Evolutionary conservation across 2,888 invertebrate genomes (phyloP), one percentile per base, ranked within the genome.

Genomic region (Clivina fossor): DNA sequence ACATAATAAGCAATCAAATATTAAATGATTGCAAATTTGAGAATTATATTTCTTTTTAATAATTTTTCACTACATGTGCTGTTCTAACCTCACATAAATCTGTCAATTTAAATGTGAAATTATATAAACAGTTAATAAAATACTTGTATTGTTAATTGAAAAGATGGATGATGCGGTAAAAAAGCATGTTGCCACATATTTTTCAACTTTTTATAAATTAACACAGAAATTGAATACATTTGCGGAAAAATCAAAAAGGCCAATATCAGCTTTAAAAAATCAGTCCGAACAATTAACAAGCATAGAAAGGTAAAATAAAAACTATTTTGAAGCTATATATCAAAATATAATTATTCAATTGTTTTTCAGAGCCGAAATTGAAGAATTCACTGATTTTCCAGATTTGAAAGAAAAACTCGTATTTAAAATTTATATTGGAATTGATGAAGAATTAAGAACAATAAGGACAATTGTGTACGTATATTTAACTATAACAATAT

Each of bases 301-400:
- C 13, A 32, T 55, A 22, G 55, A 55, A 55, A 46, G 37, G 55
- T 55, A 47, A 18, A 22, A 4, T 3, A 37, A 2, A 16, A 16
- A 9, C 16, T 13, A 15, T 15, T n/a, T 22, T 8, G n/a, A 22
- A 13, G 26, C 24, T 11, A 18, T 43, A n/a, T 18, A 2, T n/a
- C n/a, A n/a, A n/a, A n/a, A n/a, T n/a, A n/a, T n/a, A n/a, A n/a
- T n/a, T 38, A 20, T n/a, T 40, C 8, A 40, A 15, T 40, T 24
- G 7, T 19, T 15, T 43, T 54, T 26, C 38, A 55, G 55, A 5
- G 55, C 37, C 1, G 32, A 54, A 3, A 28, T 46, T 11, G 44
- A 35, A 18, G 54, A 54, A 54, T 46, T 54, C 9, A 13, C 26
- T 9, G 44, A 54, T 26, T 54, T 54, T 37, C 54, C 54, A 16